Evolutionary conservation across 2,113 vertebrate genomes (phyloP).

Genomic region (Colaptes auratus): DNA sequence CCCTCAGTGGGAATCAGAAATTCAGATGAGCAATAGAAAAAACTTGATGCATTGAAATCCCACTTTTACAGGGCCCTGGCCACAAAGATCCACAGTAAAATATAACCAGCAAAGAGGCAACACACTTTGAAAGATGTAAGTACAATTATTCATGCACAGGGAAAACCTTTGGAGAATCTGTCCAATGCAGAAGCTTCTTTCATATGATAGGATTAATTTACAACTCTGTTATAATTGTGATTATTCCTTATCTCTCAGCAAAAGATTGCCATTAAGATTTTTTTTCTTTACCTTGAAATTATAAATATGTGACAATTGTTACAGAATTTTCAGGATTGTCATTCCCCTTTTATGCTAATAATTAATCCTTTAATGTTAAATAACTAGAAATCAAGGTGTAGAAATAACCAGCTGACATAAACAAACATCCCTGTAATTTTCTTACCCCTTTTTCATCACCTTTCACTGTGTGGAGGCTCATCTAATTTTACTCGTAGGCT

Average conservation of each 20-base stretch:
- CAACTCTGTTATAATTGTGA: background rate
- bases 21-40: background rate
- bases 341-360: background rate
- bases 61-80: background rate
- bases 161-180: background rate
- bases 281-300: background rate
- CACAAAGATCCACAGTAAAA: background rate
- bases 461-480: background rate
- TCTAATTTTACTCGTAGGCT: background rate
- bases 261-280: background rate
- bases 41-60: background rate
- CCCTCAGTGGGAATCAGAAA: background rate
- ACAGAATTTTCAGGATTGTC: background rate
- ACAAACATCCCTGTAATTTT: background rate
- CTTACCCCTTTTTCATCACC: background rate
- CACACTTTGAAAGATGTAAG: background rate
- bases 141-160: background rate
- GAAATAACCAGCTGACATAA: background rate
- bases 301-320: background rate
- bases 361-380: background rate
- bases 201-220: background rate
- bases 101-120: background rate
- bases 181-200: background rate
- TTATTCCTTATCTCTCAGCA: constrained; percentile 2
- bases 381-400: background rate